Base-by-base conservation (phyloP, 2,797 vertebrate genomes). In the Cygnus olor region DNA sequence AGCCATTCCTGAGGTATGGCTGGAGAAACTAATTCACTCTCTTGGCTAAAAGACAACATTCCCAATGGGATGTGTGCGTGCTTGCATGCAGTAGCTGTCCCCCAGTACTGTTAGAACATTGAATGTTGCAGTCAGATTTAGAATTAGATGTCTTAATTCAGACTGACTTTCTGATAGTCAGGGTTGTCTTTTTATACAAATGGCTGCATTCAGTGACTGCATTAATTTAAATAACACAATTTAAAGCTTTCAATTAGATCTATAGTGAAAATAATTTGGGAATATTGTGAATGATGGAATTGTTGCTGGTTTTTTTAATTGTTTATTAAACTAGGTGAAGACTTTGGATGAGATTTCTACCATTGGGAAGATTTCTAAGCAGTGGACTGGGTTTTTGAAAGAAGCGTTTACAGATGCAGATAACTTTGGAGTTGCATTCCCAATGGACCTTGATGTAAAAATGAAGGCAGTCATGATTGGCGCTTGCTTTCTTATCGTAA, bases 401-500 rank as follows among this genome's bases (percentile, higher is more conserved):
- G 98, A 98, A 88, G 60, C 93, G 3, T 97, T 98, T 90, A 98
- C 97, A 4, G 94, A 98, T 40, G 80, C 97, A 2, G 98, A 98
- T 93, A 98, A 98, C 72, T 98, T 98, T 90, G 98, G 98, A 44
- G 97, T 99, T 77, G 92, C 90, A 22, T 98, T 99, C 80, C 98
- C 98, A 2, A 47, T 98, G 93, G 98, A 98, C 77, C 95, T 99
- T 56, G 98, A 98, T 30, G 98, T 98, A 74, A 98, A 98, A 95
- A 97, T 98, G 65, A 99, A 99, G 96, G 98, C 98, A 57, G 97
- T 98, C 79, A 95, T 98, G 95, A 83, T 99, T 3, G 98, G 98
- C 86, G 97, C 98, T 56, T 98, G 98, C 94, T 99, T 99, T 91
- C 98, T 99, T 53, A 98, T 99, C 0, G 98, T 98, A 97, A 98